phyloP scores from a whole-genome alignment of 2,797 vertebrate genomes.

The Darevskia mixta region DNA sequence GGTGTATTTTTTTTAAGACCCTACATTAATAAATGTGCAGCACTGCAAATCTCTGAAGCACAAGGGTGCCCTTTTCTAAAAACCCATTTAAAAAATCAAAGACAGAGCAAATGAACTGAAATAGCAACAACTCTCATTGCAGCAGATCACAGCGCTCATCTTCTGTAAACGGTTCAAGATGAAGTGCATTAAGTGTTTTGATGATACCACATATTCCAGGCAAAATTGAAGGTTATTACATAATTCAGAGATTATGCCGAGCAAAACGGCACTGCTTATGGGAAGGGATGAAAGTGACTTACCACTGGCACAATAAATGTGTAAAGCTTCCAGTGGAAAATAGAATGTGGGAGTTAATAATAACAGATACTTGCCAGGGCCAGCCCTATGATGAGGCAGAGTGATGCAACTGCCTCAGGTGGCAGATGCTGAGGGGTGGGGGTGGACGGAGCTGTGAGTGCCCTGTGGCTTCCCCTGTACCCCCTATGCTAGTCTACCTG shows the following conservation, averaged over 20 bases:
- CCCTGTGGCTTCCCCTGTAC: too few relatives aligned
- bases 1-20: neutral
- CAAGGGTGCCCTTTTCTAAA: constrained; percentile 24
- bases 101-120: constrained; percentile 38
- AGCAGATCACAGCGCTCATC: neutral
- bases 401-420: neutral
- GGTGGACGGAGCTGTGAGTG: too few relatives aligned
- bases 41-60: constrained; percentile 26
- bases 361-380: neutral
- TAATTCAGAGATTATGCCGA: constrained; percentile 42
- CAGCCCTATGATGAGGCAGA: neutral
- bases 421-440: neutral
- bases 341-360: neutral
- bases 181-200: neutral
- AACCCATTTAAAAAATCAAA: constrained; percentile 42
- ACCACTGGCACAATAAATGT: constrained; percentile 46
- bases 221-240: constrained; percentile 64
- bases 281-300: constrained; percentile 58
- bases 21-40: neutral
- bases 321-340: constrained; percentile 19
- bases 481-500: too few relatives aligned
- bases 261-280: constrained; percentile 53
- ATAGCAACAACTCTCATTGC: constrained; percentile 38
- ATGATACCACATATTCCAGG: constrained; percentile 42
- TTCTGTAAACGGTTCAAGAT: constrained; percentile 57